These are phyloP conservation scores for Drosophila meridionalis DNA, from an alignment of 2,888 invertebrate species.

Conservation along the genomic window DNA sequence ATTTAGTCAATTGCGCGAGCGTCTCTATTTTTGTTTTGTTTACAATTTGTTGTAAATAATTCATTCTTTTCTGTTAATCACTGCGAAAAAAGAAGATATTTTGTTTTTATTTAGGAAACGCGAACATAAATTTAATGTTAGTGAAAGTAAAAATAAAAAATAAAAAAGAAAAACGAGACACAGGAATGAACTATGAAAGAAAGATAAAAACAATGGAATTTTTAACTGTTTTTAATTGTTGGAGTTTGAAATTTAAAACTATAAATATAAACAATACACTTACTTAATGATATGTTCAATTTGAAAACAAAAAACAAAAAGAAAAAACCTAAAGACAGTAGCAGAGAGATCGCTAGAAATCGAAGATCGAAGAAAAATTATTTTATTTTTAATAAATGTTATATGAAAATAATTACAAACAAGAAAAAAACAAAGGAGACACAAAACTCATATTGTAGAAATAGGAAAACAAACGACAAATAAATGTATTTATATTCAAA, in stretches of 20 bases:
- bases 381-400: conserved; percentile 78
- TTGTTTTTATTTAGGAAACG: conserved; percentile 60
- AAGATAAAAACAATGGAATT: conserved; percentile 63
- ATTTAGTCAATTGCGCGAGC: conserved; percentile 59
- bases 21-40: conserved; percentile 44
- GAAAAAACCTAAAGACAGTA: conserved; percentile 57
- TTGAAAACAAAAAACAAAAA: conserved; percentile 31
- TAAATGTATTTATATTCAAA: conserved; percentile 82
- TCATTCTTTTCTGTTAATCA: conserved; percentile 63
- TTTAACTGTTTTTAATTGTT: conserved; percentile 82
- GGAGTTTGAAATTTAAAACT: conserved; percentile 70
- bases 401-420: conserved; percentile 55
- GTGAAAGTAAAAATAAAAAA: conserved; percentile 42
- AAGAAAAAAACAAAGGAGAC: conserved; percentile 57
- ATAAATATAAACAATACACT: conserved; percentile 63
- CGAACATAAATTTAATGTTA: conserved; percentile 63
- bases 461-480: conserved; percentile 78
- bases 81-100: conserved; percentile 16
- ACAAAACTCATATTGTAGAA: conserved; percentile 72
- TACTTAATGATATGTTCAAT: conserved; percentile 73
- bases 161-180: conserved; percentile 53
- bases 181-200: conserved; percentile 59
- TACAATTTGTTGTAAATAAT: conserved; percentile 79
- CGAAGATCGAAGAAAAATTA: conserved; percentile 59
- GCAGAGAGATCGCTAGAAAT: conserved; percentile 52